Conservation (phyloP, 2,888 invertebrate genomes). For the Diplazon laetatorius region DNA sequence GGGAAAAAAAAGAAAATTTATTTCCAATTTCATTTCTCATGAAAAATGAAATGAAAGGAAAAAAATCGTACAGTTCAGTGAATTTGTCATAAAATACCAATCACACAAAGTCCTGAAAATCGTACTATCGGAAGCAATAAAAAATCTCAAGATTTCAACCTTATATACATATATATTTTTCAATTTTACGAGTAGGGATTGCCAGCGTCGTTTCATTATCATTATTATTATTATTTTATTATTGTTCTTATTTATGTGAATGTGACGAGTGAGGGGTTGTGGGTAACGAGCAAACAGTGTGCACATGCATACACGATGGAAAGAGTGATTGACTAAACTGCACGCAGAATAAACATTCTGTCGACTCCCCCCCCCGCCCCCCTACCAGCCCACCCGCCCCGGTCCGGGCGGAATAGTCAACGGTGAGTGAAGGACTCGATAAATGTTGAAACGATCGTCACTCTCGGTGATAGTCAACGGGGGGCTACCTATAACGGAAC, state of each 20-base stretch:
- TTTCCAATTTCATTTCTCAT: no score
- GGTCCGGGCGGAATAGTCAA: constrained; percentile 34
- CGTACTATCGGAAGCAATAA: no score
- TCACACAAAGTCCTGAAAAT: background rate
- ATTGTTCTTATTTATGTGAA: no score
- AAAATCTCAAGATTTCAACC: background rate
- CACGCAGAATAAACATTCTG: constrained; percentile 40
- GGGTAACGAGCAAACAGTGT: background rate
- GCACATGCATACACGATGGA: constrained; percentile 24
- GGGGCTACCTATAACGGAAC: constrained; percentile 6
- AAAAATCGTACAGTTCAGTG: no score
- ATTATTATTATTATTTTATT: background rate
- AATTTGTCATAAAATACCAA: background rate
- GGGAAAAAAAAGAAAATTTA: no score
- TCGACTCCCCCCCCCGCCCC: background rate
- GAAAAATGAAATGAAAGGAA: background rate
- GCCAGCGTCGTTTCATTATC: background rate
- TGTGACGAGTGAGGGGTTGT: no score
- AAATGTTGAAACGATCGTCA: constrained; percentile 54
- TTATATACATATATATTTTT: background rate
- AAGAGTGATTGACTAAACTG: constrained; percentile 49
- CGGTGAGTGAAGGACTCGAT: constrained; percentile 49
- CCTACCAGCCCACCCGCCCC: background rate
- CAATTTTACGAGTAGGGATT: background rate
- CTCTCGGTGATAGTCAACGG: constrained; percentile 45